Conservation (phyloP, 1,140 invertebrate genomes). For the Brachionus rotundiformis region DNA sequence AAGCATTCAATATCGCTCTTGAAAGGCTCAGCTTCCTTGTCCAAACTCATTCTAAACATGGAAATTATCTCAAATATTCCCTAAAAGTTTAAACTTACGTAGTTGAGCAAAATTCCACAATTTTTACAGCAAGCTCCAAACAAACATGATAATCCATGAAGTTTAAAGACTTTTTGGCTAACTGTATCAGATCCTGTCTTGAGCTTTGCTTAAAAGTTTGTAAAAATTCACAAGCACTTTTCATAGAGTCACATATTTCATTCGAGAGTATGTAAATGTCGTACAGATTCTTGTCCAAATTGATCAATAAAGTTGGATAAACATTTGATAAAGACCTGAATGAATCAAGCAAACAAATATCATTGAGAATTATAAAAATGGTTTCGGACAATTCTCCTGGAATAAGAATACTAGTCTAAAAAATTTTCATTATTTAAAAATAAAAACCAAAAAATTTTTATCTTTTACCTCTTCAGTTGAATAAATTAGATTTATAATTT, state of each 20-base stretch:
- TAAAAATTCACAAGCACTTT: conserved; percentile 47
- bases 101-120: not conserved
- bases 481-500: conserved; percentile 30
- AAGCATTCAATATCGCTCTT: conserved; percentile 38
- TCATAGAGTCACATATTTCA: conserved; percentile 44
- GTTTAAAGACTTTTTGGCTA: conserved; percentile 48
- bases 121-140: not conserved
- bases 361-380: conserved; percentile 28
- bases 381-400: conserved; percentile 4
- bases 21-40: conserved; percentile 3
- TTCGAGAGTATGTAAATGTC: conserved; percentile 20
- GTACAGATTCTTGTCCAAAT: conserved; percentile 45
- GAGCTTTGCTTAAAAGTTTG: conserved; percentile 6
- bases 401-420: conserved; percentile 11
- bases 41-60: conserved; percentile 9
- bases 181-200: not conserved
- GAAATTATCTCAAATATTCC: not conserved
- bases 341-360: conserved; percentile 21
- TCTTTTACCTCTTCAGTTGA: conserved; percentile 21
- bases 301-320: conserved; percentile 20
- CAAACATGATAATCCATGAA: conserved; percentile 39
- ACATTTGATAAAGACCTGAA: not conserved
- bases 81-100: not conserved
- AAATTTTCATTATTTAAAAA: not conserved
- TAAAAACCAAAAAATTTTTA: not conserved